Conservation (phyloP, 2,888 invertebrate genomes). For the Noctua janthe region DNA sequence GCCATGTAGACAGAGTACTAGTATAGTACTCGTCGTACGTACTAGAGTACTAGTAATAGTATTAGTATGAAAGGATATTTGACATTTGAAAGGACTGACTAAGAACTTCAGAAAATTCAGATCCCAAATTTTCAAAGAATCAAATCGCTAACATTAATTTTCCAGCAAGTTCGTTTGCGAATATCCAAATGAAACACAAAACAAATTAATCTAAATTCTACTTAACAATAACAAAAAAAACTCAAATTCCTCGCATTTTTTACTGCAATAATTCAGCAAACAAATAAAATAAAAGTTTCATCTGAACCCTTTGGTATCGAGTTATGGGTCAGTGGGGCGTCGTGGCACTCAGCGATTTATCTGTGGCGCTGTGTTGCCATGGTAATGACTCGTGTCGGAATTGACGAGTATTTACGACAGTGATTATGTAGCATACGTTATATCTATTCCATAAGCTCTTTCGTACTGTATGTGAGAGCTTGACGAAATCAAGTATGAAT, state of each 20-base stretch:
- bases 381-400: conserved; percentile 47
- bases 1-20: background rate
- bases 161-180: background rate
- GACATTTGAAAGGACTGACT: background rate
- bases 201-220: conserved; percentile 23
- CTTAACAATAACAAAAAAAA: conserved; percentile 16
- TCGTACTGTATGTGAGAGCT: background rate
- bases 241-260: conserved; percentile 5
- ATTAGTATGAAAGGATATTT: background rate
- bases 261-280: conserved; percentile 47
- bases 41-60: background rate
- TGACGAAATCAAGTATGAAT: conserved; percentile 2
- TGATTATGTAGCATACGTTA: conserved; percentile 23
- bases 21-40: background rate
- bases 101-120: background rate
- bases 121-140: background rate
- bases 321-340: conserved; percentile 60
- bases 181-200: conserved; percentile 10
- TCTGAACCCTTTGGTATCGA: conserved; percentile 47
- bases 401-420: conserved; percentile 39
- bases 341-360: conserved; percentile 59
- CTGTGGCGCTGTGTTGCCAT: conserved; percentile 33
- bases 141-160: background rate
- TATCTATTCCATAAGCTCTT: background rate
- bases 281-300: conserved; percentile 44